Evolutionary conservation across 1,140 invertebrate species (phyloP).

Genomic region (Lepidostoma basale): DNA sequence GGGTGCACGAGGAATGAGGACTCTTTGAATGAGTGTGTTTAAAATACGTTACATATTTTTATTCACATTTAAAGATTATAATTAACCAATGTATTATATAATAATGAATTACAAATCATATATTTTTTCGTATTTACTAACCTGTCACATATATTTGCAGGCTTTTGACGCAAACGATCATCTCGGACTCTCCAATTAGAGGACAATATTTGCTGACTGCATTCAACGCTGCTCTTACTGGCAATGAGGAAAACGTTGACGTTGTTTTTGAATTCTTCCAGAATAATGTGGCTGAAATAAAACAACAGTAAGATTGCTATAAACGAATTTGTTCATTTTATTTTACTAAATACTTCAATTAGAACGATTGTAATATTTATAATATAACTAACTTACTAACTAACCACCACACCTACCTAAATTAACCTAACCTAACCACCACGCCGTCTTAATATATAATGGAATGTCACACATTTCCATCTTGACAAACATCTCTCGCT

Average conservation of each 20-base stretch:
- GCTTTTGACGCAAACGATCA: conserved; percentile 25
- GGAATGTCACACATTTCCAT: not conserved
- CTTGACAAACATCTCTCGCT: too few species aligned
- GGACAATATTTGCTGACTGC: conserved; percentile 26
- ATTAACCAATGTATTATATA: not conserved
- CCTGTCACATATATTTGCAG: conserved; percentile 13
- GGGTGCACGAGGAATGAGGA: conserved; percentile 56
- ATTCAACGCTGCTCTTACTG: conserved; percentile 32
- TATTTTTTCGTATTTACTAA: too few species aligned
- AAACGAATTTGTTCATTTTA: conserved; percentile 22
- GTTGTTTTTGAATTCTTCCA: conserved; percentile 50
- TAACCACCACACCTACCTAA: not conserved
- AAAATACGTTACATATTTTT: not conserved
- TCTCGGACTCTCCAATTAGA: conserved; percentile 19
- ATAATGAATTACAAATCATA: not conserved
- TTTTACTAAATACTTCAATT: not conserved
- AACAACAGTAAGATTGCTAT: conserved; percentile 51
- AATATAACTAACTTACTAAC: too few species aligned
- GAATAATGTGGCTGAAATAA: conserved; percentile 49
- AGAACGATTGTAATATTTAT: not conserved
- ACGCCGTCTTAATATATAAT: not conserved
- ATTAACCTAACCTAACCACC: not conserved
- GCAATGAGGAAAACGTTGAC: conserved; percentile 33
- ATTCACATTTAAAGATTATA: not conserved
- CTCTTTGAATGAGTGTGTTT: not conserved